Percentiles rank a stretch among this genome's conserved stretches.
Conservation (phyloP, 1,140 invertebrate genomes). For the Babylonia areolata region DNA sequence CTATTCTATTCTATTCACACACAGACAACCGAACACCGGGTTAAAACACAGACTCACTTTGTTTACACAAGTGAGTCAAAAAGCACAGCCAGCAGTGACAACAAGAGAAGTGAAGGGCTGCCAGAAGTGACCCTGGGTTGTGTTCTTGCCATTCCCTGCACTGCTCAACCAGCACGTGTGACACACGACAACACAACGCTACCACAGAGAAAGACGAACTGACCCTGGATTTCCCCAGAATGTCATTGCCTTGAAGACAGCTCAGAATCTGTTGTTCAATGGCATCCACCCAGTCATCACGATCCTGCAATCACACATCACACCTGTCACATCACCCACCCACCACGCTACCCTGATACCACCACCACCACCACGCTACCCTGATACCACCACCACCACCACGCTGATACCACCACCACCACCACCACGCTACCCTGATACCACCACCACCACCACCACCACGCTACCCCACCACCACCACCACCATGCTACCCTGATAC, state of each 20-base stretch:
- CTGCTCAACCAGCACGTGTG: too few relatives aligned
- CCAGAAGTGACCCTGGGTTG: too few relatives aligned
- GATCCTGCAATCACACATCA: conserved; percentile 78
- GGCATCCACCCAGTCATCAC: conserved; percentile 96
- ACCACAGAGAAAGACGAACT: too few relatives aligned
- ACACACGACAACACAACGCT: too few relatives aligned
- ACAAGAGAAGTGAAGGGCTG: too few relatives aligned
- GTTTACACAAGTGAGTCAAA: too few relatives aligned
- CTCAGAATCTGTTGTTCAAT: conserved; percentile 97
- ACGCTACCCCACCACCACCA: background rate
- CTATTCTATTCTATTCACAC: too few relatives aligned
- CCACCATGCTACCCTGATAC: background rate
- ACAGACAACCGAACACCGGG: too few relatives aligned
- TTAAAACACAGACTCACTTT: too few relatives aligned
- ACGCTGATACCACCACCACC: conserved; percentile 1
- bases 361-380: background rate
- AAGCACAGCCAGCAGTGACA: too few relatives aligned
- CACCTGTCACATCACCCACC: background rate
- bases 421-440: background rate
- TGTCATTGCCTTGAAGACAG: conserved; percentile 86
- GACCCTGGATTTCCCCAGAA: conserved; percentile 81
- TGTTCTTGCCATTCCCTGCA: too few relatives aligned
- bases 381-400: background rate
- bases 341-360: background rate
- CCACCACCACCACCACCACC: background rate